Conservation (phyloP, 1,140 invertebrate species). For the Ceratosolen fusciceps region DNA sequence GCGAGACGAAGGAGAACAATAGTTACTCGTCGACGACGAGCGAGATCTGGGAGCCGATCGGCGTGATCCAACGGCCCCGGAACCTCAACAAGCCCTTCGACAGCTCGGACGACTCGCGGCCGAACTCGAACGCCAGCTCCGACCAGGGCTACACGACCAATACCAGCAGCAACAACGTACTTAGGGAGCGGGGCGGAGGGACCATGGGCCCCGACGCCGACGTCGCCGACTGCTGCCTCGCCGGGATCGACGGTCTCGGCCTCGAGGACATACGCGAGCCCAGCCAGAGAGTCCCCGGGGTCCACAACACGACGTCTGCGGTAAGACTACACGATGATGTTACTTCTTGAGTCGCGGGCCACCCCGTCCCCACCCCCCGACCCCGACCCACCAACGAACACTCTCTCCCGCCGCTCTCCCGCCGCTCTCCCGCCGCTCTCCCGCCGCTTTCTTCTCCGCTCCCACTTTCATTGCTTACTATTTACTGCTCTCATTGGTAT, state of each 20-base stretch:
- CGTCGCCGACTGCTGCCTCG: slow-evolving; percentile 23
- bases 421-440: no score
- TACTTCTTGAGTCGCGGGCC: not conserved
- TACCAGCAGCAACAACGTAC: slow-evolving; percentile 65
- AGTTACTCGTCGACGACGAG: slow-evolving; percentile 79
- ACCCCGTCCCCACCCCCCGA: no score
- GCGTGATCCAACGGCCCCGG: slow-evolving; percentile 68
- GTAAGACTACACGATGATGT: slow-evolving; percentile 62
- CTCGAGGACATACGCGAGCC: slow-evolving; percentile 52
- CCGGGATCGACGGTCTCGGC: slow-evolving; percentile 52
- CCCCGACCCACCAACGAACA: no score
- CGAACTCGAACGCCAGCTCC: slow-evolving; percentile 69
- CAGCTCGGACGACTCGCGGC: slow-evolving; percentile 67
- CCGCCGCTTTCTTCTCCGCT: no score
- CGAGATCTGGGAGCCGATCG: slow-evolving; percentile 80
- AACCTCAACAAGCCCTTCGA: slow-evolving; percentile 69
- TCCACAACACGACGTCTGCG: slow-evolving; percentile 65
- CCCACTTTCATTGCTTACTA: no score
- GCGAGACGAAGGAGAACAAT: slow-evolving; percentile 82
- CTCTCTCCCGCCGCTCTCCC: no score
- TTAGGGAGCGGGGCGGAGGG: slow-evolving; percentile 61
- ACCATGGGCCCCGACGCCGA: no score
- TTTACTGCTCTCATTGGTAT: no score
- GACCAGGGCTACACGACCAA: slow-evolving; percentile 69
- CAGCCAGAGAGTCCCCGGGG: slow-evolving; percentile 58